These are phyloP conservation scores for Bombus pascuorum DNA, from an alignment of 1,140 invertebrate genomes.

Conservation along the genomic window DNA sequence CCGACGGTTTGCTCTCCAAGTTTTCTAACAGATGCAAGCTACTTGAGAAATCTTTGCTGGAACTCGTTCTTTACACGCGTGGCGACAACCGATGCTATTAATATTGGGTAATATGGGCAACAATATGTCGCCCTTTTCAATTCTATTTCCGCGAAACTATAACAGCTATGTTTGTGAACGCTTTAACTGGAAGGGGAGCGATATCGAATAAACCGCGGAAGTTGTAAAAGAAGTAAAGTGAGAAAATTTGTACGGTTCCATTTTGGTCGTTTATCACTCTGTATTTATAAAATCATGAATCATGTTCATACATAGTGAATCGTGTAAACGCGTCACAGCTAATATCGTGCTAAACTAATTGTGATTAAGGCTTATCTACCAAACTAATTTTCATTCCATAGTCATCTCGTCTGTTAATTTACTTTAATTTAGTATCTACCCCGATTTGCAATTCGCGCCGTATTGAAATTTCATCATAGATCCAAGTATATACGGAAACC, in stretches of 20 bases:
- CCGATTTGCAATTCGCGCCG: neutral
- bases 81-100: neutral
- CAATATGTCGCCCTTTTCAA: neutral
- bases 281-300: neutral
- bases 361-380: neutral
- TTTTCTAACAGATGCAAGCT: constrained; percentile 31
- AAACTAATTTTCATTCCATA: neutral
- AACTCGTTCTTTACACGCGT: neutral
- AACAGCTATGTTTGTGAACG: neutral
- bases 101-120: neutral
- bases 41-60: constrained; percentile 29
- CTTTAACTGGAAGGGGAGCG: neutral
- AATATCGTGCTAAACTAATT: neutral
- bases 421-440: neutral
- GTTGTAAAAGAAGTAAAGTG: too few relatives aligned
- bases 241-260: neutral
- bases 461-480: neutral
- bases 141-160: neutral
- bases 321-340: neutral
- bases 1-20: neutral
- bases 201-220: neutral
- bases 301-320: too few relatives aligned
- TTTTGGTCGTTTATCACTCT: neutral
- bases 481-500: neutral
- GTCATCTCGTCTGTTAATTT: neutral